Evolutionary conservation across 37 sponge, comb jelly and placozoan species (phyloP).

Genomic region (Ephydatia muelleri): DNA sequence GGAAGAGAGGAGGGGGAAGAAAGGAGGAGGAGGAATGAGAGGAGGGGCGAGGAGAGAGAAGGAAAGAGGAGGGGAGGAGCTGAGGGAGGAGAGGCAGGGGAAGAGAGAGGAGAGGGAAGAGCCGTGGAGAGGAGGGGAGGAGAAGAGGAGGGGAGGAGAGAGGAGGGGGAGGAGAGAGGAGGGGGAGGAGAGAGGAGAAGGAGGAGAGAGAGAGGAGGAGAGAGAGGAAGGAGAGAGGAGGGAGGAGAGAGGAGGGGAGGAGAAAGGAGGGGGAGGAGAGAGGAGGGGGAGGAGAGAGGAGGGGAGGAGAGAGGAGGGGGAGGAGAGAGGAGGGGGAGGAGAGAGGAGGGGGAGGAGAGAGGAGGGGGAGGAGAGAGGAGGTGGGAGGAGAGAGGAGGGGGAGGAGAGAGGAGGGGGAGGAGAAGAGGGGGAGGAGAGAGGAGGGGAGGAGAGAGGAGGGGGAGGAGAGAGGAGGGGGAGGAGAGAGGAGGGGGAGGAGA

Average conservation of each 20-base stretch:
- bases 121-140: too few species aligned
- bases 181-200: too few species aligned
- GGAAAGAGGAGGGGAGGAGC: too few species aligned
- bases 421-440: background rate
- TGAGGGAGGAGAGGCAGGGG: too few species aligned
- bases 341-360: background rate
- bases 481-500: background rate
- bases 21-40: too few species aligned
- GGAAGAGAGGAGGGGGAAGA: too few species aligned
- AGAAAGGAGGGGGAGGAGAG: background rate
- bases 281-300: background rate
- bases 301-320: background rate
- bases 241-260: background rate
- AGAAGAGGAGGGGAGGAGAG: too few species aligned
- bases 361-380: background rate
- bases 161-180: too few species aligned
- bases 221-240: background rate
- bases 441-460: too few species aligned
- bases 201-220: background rate
- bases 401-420: background rate
- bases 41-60: too few species aligned
- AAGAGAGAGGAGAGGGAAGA: too few species aligned
- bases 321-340: too few species aligned
- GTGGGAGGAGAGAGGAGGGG: background rate
- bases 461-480: constrained; percentile 4